Base-by-base conservation (phyloP, 2,113 vertebrate species). In the Heteronetta atricapilla region DNA sequence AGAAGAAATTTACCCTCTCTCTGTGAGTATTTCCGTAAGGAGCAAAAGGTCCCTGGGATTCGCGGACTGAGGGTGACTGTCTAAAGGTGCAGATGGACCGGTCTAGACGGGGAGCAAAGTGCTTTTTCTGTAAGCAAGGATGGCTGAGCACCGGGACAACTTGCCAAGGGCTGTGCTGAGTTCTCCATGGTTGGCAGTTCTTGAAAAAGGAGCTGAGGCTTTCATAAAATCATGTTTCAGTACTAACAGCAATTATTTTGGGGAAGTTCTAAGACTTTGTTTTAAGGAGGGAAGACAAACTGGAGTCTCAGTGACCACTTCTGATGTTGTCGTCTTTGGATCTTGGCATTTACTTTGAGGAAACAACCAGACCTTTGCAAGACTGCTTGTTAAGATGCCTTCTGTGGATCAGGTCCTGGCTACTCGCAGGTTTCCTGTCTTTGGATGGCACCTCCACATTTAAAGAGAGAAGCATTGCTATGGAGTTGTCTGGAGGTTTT, bases 1-100 rank as follows among this genome's bases (percentile, higher is more conserved):
- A 96, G 77, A 93, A 78, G 66, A 89, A 88, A 38, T 88, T 69
- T 89, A 85, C 89, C 29, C 52, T 36, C 38, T 70, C 34, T 40
- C 64, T 82, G 21, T 72, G 38, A 93, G 63, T 34, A 80, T 29
- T 20, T 82, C 42, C 44, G 59, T 11, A 29, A 94, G 56, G 46
- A 89, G 40, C 82, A 85, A 82, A 91, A 60, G n/a, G 67, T 44
- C 6, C 8, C 84, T 84, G 89, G 36, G 25, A 74, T 78, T 78
- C 81, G 52, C 21, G 82, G 74, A 26, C 18, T 25, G 33, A 92
- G 20, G 34, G 33, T 33, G 76, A 58, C 38, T 53, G 53, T 9
- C 33, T 44, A 66, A 91, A 91, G 36, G 44, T 33, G 22, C 34
- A 52, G 52, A 75, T 56, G 28, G 59, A 44, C 53, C 28, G 19